These are phyloP conservation scores for Limanda limanda DNA, from an alignment of 2,113 vertebrate genomes.

Conservation along the genomic window DNA sequence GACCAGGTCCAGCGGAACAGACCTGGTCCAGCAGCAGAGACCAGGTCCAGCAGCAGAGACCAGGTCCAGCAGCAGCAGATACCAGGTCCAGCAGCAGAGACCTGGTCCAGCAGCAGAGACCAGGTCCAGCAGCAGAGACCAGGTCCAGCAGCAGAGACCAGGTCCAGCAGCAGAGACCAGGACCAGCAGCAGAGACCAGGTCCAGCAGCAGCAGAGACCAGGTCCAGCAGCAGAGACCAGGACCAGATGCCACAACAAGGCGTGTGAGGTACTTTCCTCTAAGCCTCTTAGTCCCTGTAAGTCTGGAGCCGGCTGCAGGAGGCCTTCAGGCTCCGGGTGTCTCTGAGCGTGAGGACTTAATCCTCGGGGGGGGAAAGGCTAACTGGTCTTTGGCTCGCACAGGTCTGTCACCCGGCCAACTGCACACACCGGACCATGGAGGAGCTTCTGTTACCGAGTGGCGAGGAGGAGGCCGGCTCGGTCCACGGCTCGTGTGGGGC, in stretches of 20 bases:
- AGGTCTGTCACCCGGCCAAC: slow-evolving; percentile 40
- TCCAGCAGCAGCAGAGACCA: not conserved
- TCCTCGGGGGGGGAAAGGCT: slow-evolving; percentile 57
- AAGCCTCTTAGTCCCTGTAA: slow-evolving; percentile 77
- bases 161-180: not conserved
- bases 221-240: slow-evolving; percentile 7
- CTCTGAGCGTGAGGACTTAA: slow-evolving; percentile 62
- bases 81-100: too few species aligned
- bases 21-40: slow-evolving; percentile 1
- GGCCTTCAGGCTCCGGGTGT: not conserved
- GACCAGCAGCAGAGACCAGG: not conserved
- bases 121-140: not conserved
- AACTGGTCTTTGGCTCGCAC: slow-evolving; percentile 30
- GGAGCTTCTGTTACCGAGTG: slow-evolving; percentile 75
- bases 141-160: not conserved
- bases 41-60: too few species aligned
- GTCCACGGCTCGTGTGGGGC: slow-evolving; percentile 44
- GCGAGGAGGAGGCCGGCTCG: slow-evolving; percentile 63
- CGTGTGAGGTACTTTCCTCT: slow-evolving; percentile 52
- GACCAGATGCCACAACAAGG: slow-evolving; percentile 59
- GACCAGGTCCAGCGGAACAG: not conserved
- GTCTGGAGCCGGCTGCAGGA: slow-evolving; percentile 23
- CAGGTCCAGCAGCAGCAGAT: too few species aligned
- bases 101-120: not conserved
- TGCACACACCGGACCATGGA: slow-evolving; percentile 66